These are phyloP conservation scores for Oreonectes daqikongensis DNA, from an alignment of 2,797 vertebrate genomes.

Conservation along the genomic window DNA sequence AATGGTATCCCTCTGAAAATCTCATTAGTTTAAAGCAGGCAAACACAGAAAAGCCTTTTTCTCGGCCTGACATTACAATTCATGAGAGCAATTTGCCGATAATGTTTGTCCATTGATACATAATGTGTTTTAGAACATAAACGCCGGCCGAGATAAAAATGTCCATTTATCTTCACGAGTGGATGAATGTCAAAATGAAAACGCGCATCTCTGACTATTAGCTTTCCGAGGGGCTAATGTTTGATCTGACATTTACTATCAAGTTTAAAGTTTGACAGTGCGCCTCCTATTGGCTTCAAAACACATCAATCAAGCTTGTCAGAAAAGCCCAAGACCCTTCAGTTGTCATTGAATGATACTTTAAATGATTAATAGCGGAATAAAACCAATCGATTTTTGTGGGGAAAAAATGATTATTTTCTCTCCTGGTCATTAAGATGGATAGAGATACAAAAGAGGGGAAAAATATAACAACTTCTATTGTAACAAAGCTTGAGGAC, in stretches of 20 bases:
- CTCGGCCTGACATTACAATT: slow-evolving; percentile 19
- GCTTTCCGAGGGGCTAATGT: slow-evolving; percentile 33
- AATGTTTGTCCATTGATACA: slow-evolving; percentile 35
- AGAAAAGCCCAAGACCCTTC: slow-evolving; percentile 72
- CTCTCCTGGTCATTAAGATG: slow-evolving; percentile 70
- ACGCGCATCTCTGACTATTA: slow-evolving; percentile 25
- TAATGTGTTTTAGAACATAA: slow-evolving; percentile 21
- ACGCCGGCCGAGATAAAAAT: slow-evolving; percentile 7
- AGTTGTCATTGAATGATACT: slow-evolving; percentile 71
- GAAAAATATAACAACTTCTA: slow-evolving; percentile 12
- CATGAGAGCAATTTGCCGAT: slow-evolving; percentile 18
- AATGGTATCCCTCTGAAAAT: slow-evolving; percentile 13
- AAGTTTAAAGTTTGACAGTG: slow-evolving; percentile 66
- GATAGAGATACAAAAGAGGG: slow-evolving; percentile 49
- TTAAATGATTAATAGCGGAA: slow-evolving; percentile 71
- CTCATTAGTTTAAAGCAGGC: slow-evolving; percentile 11
- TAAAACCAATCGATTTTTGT: slow-evolving; percentile 63
- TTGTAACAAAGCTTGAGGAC: slow-evolving; percentile 11
- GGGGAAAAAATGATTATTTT: slow-evolving; percentile 68
- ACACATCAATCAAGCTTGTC: slow-evolving; percentile 78
- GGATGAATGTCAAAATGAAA: slow-evolving; percentile 27
- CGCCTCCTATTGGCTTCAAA: slow-evolving; percentile 67
- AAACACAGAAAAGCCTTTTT: neutral
- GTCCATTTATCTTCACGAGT: slow-evolving; percentile 17
- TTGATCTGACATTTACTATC: slow-evolving; percentile 48